Conservation (phyloP, 2,888 invertebrate genomes). For the Pyrrhosoma nymphula region DNA sequence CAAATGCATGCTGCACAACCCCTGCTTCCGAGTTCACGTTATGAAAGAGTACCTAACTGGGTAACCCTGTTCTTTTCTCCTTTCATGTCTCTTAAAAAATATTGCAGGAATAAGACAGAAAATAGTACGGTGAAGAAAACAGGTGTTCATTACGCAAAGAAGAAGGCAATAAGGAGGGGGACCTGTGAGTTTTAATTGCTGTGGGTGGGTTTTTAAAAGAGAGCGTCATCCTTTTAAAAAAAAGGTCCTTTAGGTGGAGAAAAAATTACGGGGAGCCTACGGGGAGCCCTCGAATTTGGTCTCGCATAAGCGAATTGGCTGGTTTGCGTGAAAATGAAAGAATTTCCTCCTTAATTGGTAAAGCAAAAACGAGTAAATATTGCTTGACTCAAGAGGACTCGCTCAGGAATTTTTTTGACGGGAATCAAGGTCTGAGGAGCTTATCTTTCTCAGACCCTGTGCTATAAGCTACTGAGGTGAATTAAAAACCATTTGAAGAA, state of each 20-base stretch:
- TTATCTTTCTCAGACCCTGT: not conserved
- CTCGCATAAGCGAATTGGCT: not conserved
- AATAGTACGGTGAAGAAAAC: not conserved
- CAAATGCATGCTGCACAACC: not conserved
- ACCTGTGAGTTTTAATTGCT: not conserved
- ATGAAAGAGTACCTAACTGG: not conserved
- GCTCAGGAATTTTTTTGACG: not conserved
- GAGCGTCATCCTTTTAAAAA: not conserved
- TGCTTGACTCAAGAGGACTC: not conserved
- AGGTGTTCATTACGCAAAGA: not conserved
- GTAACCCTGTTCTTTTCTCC: not conserved
- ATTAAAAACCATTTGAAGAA: not conserved
- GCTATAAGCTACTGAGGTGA: not conserved
- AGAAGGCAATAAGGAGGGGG: not conserved
- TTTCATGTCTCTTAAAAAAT: not conserved
- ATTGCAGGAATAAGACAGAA: not conserved
- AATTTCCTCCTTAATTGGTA: not conserved
- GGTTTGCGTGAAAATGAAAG: not conserved
- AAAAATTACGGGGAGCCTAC: not conserved
- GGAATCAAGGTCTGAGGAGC: conserved; percentile 5
- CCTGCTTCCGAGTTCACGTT: not conserved
- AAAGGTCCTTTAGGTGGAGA: not conserved
- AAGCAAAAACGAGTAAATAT: not conserved
- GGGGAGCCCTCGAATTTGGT: not conserved
- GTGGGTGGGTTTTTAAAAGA: not conserved